Conservation (phyloP, 2,797 vertebrate species). For the Coracias cyanogaster region DNA sequence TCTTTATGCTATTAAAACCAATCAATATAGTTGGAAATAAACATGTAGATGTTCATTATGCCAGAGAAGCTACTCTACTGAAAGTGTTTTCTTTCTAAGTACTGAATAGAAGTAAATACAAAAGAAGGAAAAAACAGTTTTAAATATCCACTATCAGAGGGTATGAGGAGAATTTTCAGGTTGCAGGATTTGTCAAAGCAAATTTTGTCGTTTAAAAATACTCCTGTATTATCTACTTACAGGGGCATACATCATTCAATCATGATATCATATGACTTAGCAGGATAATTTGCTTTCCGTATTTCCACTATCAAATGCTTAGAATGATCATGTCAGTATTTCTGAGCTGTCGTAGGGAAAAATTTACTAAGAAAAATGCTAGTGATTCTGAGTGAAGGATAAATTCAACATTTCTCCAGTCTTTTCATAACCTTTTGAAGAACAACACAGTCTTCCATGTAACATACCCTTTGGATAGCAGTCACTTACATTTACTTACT, state of each 20-base stretch:
- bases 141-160: not conserved
- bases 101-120: not conserved
- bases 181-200: not conserved
- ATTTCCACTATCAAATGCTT: not conserved
- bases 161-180: not conserved
- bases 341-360: not conserved
- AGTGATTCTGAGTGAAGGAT: not conserved
- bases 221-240: not conserved
- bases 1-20: not conserved
- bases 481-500: not conserved
- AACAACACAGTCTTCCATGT: not conserved
- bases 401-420: not conserved
- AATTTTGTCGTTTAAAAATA: not conserved
- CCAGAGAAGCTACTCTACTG: not conserved
- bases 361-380: not conserved
- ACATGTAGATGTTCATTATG: not conserved
- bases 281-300: constrained; percentile 6
- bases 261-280: not conserved
- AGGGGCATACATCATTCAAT: not conserved
- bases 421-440: not conserved
- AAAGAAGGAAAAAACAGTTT: not conserved
- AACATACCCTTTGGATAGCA: not conserved
- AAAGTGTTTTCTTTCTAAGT: not conserved
- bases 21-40: not conserved
- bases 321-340: not conserved